Conservation (phyloP, 2,888 invertebrate species). For the Isoperla grammatica region DNA sequence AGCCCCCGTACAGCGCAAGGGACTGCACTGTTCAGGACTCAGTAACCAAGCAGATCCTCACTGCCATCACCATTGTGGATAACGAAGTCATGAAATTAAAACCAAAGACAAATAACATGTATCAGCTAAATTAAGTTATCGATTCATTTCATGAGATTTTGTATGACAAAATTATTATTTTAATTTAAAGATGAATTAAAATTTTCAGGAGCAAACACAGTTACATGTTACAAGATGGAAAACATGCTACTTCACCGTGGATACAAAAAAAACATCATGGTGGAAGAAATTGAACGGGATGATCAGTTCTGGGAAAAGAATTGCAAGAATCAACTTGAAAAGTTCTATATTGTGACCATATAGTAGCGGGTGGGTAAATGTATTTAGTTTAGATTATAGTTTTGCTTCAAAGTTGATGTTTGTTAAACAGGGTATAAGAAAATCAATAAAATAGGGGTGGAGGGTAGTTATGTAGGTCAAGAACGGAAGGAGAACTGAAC, state of each 20-base stretch:
- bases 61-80: neutral
- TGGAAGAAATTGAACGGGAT: constrained; percentile 12
- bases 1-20: neutral
- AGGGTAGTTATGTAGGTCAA: too few relatives aligned
- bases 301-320: constrained; percentile 15
- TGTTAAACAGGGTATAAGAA: too few relatives aligned
- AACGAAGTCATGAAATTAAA: neutral
- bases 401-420: too few relatives aligned
- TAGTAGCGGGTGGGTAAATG: too few relatives aligned
- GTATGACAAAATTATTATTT: too few relatives aligned
- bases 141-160: too few relatives aligned
- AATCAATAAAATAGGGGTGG: too few relatives aligned
- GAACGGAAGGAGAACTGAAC: too few relatives aligned
- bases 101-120: neutral
- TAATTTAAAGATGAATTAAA: too few relatives aligned
- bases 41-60: neutral
- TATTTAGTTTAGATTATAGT: too few relatives aligned
- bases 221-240: constrained; percentile 16
- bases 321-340: constrained; percentile 4
- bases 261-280: constrained; percentile 7
- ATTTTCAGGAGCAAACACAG: constrained; percentile 18
- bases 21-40: constrained; percentile 1
- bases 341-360: constrained; percentile 13
- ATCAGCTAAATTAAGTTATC: neutral
- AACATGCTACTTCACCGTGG: constrained; percentile 9